These are phyloP conservation scores for Zalophus californianus DNA, from an alignment of 2,797 vertebrate genomes.

Conservation along the genomic window DNA sequence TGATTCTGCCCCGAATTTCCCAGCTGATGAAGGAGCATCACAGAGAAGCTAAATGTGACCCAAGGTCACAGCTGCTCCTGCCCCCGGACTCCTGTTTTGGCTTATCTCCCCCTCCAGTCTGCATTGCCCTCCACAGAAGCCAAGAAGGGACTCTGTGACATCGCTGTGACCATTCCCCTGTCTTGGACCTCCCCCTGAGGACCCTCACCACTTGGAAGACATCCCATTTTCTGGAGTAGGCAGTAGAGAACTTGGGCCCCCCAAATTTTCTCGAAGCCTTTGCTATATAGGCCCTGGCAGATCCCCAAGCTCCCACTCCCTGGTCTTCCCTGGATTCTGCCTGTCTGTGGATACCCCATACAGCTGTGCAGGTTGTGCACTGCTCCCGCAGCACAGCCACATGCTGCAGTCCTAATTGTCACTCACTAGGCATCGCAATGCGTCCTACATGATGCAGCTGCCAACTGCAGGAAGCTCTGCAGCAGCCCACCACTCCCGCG, in stretches of 20 bases:
- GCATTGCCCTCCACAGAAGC: background rate
- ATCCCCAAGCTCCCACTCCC: background rate
- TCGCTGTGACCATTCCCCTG: background rate
- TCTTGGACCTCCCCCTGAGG: background rate
- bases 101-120: background rate
- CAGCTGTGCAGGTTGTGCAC: fast-evolving
- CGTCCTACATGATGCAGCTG: fast-evolving
- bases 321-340: background rate
- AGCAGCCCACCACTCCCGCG: fast-evolving
- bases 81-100: background rate
- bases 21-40: background rate
- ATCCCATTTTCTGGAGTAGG: background rate
- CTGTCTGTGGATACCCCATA: background rate
- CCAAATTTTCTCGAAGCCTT: background rate
- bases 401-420: background rate
- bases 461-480: background rate
- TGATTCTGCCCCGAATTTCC: background rate
- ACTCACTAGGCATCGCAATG: fast-evolving
- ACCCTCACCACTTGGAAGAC: background rate
- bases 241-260: background rate
- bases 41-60: background rate
- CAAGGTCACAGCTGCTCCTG: background rate
- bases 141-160: background rate
- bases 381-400: fast-evolving
- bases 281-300: background rate